Base-by-base conservation (phyloP, 2,113 vertebrate species). In the Cettia cetti region DNA sequence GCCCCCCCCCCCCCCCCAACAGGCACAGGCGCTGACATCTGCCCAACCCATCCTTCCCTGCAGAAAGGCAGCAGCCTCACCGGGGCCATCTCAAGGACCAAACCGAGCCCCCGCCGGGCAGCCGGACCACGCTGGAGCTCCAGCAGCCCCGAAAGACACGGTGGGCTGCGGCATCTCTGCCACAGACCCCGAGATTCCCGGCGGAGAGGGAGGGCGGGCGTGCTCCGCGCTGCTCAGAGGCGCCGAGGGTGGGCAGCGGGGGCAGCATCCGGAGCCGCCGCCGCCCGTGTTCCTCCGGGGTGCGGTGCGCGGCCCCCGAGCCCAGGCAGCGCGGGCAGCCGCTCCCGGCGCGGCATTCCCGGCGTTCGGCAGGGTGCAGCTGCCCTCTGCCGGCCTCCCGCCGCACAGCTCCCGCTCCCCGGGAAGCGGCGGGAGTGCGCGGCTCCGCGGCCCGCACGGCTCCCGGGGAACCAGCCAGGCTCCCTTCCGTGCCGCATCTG, bases 351-450 rank as follows among this genome's bases (percentile, higher is more conserved):
- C 64, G n/a, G 5, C 11, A 6, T 66, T 65, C 18, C 45, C 65
- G 12, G 88, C 53, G 19, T 95, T 96, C 28, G 44, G 56, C 94
- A 60, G 92, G 96, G 90, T 11, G 95, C 92, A 89, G 95, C 94
- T 95, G 97, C 97, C 98, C 98, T 96, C 98, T 98, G 75, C 97
- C 82, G 98, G 95, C 82, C 65, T 80, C 21, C 39, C 30, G 15
- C 33, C 49, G 65, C 63, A 97, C 86, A 5, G 19, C 66, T 53
- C 61, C 79, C 37, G 47, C 15, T 10, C 47, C 74, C 10, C 6
- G 2, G 57, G 7, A 75, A 4, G 49, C 49, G 13, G 49, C 24
- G 10, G 39, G 39, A 12, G 12, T 40, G 39, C 39, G 6, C 33
- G 3, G 47, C 59, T 13, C 37, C 33, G 75, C 79, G 30, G 65